Evolutionary conservation across 2,888 invertebrate species (phyloP).

Genomic region (Pandemis cinnamomeana): DNA sequence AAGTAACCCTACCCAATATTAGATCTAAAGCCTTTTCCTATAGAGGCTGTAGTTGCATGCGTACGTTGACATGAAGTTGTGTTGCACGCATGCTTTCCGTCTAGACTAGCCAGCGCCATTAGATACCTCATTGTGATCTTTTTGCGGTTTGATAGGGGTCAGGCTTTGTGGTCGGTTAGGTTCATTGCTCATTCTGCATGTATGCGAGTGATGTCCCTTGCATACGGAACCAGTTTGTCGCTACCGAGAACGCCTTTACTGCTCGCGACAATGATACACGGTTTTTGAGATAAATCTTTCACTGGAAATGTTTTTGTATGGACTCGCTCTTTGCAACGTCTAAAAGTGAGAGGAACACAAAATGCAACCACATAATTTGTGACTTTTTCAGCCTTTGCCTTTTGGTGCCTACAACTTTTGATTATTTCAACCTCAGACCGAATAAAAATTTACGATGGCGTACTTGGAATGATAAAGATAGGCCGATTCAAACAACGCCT

Average conservation of each 20-base stretch:
- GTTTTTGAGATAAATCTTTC: constrained; percentile 57
- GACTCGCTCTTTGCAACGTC: neutral
- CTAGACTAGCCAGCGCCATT: constrained; percentile 3
- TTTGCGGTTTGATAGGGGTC: constrained; percentile 9
- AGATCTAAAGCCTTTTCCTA: neutral
- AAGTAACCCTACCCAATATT: constrained; percentile 11
- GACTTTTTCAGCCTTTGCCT: neutral
- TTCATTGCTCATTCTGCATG: constrained; percentile 61
- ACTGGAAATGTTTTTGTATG: constrained; percentile 29
- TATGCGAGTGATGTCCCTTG: constrained; percentile 48
- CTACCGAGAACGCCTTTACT: constrained; percentile 73
- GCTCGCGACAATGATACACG: constrained; percentile 69
- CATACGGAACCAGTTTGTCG: constrained; percentile 65
- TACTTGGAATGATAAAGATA: no score
- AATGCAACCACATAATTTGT: neutral
- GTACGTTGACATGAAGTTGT: neutral
- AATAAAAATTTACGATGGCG: no score
- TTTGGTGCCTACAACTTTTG: neutral
- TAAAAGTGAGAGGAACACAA: neutral
- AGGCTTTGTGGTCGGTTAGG: constrained; percentile 36
- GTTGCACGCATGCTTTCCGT: constrained; percentile 23
- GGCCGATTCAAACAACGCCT: no score
- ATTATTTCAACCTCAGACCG: no score
- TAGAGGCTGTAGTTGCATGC: constrained; percentile 28
- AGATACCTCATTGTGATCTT: neutral